Evolutionary conservation across 2,113 vertebrate species (phyloP).

Genomic region (Chrysochloris asiatica): DNA sequence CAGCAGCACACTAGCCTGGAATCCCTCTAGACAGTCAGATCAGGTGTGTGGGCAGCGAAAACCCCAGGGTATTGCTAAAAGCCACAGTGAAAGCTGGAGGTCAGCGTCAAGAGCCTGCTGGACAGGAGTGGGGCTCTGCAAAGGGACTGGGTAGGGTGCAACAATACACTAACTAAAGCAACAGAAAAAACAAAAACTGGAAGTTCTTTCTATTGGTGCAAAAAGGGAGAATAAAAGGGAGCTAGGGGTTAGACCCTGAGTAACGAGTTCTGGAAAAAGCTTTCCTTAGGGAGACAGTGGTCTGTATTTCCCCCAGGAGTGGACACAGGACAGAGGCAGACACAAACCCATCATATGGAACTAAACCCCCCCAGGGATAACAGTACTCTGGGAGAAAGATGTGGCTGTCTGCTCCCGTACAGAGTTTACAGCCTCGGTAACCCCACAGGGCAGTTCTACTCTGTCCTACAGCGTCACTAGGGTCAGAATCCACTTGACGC

Average conservation of each 20-base stretch:
- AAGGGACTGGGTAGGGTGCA: background rate
- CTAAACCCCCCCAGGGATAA: background rate
- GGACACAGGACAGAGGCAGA: background rate
- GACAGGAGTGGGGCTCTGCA: conserved; percentile 55
- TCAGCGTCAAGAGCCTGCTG: conserved; percentile 63
- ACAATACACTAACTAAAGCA: conserved; percentile 51
- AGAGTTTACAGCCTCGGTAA: background rate
- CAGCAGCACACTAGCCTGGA: conserved; percentile 58
- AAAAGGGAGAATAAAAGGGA: conserved; percentile 12
- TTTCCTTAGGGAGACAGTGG: background rate
- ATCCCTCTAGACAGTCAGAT: conserved; percentile 69
- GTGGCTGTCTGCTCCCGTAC: too few species aligned
- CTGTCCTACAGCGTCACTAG: background rate
- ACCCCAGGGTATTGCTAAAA: conserved; percentile 57
- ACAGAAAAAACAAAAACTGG: background rate
- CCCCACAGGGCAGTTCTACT: background rate
- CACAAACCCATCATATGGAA: background rate
- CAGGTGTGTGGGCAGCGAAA: conserved; percentile 56
- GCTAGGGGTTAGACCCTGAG: background rate
- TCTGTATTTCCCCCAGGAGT: conserved; percentile 42
- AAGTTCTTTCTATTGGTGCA: background rate
- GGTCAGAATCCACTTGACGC: too few species aligned
- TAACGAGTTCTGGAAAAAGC: conserved; percentile 34
- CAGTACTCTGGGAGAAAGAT: background rate
- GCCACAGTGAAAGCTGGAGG: conserved; percentile 69